These are phyloP conservation scores for Pachypsylla venusta DNA, from an alignment of 1,140 invertebrate species.

Conservation along the genomic window DNA sequence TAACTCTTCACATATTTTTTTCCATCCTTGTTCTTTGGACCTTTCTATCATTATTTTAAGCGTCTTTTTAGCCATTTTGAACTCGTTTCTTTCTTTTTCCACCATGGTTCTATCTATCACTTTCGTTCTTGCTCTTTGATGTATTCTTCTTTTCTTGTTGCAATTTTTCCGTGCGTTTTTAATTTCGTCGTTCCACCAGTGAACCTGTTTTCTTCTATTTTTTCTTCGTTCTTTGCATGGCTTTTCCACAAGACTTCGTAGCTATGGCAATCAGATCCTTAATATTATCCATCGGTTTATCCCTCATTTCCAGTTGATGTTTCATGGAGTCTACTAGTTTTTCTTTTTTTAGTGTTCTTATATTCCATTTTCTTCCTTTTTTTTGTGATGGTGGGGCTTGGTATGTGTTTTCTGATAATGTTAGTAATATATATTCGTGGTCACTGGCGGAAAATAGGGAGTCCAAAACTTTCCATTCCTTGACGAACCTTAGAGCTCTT, in stretches of 20 bases:
- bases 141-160: neutral
- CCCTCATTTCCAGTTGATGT: neutral
- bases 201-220: neutral
- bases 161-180: neutral
- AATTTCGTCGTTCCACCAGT: slow-evolving; percentile 1
- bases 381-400: neutral
- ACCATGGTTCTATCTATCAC: too few relatives aligned
- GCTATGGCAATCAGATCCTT: neutral
- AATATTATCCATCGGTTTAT: neutral
- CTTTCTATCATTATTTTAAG: too few relatives aligned
- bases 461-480: neutral
- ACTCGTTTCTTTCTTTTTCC: too few relatives aligned
- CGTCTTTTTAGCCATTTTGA: too few relatives aligned
- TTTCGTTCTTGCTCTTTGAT: too few relatives aligned
- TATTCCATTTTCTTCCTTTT: neutral
- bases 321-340: neutral
- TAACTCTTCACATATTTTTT: neutral
- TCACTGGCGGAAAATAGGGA: neutral
- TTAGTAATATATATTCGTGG: neutral
- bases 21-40: neutral
- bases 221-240: neutral
- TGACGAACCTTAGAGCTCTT: neutral
- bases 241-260: neutral
- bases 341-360: neutral
- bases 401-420: neutral